A percentile compares a stretch with the other conserved stretches of the same genome.
These are phyloP conservation scores for Cladopsammia gracilis DNA, from an alignment of 64 coral and sea anemone species.

Conservation along the genomic window DNA sequence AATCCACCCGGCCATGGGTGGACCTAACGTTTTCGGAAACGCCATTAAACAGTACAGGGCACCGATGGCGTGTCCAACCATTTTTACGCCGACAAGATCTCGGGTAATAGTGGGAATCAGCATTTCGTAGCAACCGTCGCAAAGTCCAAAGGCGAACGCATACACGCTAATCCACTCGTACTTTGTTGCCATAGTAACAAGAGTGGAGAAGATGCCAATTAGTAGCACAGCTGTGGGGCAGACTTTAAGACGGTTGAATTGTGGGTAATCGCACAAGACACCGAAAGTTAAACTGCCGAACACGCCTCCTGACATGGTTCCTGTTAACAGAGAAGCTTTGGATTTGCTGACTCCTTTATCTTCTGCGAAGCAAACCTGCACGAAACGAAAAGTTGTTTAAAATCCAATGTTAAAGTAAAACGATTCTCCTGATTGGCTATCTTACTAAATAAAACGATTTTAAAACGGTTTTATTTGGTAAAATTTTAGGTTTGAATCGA, in stretches of 20 bases:
- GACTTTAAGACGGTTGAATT: constrained; percentile 32
- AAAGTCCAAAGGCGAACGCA: constrained; percentile 15
- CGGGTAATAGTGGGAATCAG: constrained; percentile 33
- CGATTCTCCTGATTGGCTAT: too few relatives aligned
- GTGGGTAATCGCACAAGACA: constrained; percentile 3
- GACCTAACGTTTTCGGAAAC: constrained; percentile 51
- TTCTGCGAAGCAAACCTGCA: constrained; percentile 50
- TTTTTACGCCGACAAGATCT: constrained; percentile 11
- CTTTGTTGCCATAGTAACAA: constrained; percentile 37
- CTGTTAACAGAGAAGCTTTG: constrained; percentile 35
- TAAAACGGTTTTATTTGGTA: too few relatives aligned
- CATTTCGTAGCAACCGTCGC: constrained; percentile 54
- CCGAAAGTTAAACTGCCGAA: constrained; percentile 7
- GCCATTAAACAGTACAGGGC: constrained; percentile 43
- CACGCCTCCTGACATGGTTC: constrained; percentile 22
- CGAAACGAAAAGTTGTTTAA: background rate
- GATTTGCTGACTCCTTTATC: constrained; percentile 8
- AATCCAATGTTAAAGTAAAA: too few relatives aligned
- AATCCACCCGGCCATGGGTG: constrained; percentile 51
- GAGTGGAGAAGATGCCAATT: background rate
- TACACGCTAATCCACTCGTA: constrained; percentile 25
- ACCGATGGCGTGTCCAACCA: background rate
- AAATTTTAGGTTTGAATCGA: too few relatives aligned
- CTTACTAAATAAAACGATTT: too few relatives aligned
- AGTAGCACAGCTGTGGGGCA: constrained; percentile 32